Evolutionary conservation across 2,888 invertebrate genomes (phyloP).

Genomic region (Gari tellinella): DNA sequence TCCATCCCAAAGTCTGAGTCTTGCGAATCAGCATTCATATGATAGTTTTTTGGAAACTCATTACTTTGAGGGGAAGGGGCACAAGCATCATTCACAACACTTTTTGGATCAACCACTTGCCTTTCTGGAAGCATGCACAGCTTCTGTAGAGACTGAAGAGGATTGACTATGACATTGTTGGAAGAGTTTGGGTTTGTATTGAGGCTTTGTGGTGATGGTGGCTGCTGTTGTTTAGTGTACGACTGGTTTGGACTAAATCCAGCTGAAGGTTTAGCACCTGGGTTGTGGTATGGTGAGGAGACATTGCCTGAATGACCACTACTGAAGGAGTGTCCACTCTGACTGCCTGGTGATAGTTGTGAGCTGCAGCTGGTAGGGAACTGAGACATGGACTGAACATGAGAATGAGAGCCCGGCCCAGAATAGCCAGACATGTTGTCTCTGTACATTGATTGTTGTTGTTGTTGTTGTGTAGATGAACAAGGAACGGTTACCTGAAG

Average conservation of each 20-base stretch:
- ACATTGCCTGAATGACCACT: conserved; percentile 62
- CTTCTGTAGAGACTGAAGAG: conserved; percentile 80
- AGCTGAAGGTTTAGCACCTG: conserved; percentile 48
- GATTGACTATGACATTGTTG: conserved; percentile 54
- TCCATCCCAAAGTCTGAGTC: neutral
- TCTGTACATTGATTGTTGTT: conserved; percentile 17
- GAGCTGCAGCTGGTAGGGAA: conserved; percentile 23
- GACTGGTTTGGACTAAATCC: conserved; percentile 58
- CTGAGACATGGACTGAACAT: conserved; percentile 45
- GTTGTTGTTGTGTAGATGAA: conserved; percentile 26
- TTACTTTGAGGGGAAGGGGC: conserved; percentile 64
- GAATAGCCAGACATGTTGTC: conserved; percentile 5
- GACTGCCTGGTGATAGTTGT: conserved; percentile 52
- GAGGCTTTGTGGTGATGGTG: conserved; percentile 2
- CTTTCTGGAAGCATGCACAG: conserved; percentile 79
- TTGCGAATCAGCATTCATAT: conserved; percentile 16
- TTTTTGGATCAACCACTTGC: conserved; percentile 81
- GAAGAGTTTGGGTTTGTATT: conserved; percentile 1
- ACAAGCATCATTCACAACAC: conserved; percentile 81
- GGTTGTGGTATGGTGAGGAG: conserved; percentile 65
- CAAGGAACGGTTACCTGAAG: conserved; percentile 62
- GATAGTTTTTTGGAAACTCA: conserved; percentile 75
- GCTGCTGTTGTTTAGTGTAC: conserved; percentile 11
- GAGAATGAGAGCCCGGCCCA: conserved; percentile 43
- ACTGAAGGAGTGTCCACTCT: conserved; percentile 61